Conservation (phyloP, 2,113 vertebrate genomes). For the Steatornis caripensis region DNA sequence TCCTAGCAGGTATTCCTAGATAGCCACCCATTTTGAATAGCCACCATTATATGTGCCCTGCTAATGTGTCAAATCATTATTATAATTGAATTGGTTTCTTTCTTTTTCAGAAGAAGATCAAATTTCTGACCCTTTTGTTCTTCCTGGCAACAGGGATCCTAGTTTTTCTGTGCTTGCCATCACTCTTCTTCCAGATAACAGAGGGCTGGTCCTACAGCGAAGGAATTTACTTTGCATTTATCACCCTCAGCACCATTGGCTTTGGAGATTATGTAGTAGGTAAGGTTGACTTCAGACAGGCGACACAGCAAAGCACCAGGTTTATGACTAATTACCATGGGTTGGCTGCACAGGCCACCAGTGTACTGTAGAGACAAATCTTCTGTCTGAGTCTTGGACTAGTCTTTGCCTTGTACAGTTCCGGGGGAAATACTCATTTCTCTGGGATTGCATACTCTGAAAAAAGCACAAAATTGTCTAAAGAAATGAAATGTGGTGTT, state of each 20-base stretch:
- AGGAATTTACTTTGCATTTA: conserved; percentile 73
- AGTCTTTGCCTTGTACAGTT: not conserved
- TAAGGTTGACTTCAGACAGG: conserved; percentile 31
- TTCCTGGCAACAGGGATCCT: conserved; percentile 65
- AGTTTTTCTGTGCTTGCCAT: conserved; percentile 67
- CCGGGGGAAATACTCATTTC: not conserved
- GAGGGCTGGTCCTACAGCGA: conserved; percentile 69
- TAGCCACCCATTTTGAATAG: not conserved
- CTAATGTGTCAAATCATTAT: not conserved
- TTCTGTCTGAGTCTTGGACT: not conserved
- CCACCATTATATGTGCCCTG: not conserved
- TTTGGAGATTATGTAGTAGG: conserved; percentile 74
- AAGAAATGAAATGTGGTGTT: not conserved
- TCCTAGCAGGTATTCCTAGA: not conserved
- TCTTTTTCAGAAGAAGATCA: conserved; percentile 67
- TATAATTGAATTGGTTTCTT: not conserved
- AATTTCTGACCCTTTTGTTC: conserved; percentile 64
- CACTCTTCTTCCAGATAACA: conserved; percentile 58
- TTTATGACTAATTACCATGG: not conserved
- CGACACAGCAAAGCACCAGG: not conserved
- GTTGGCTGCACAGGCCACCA: not conserved
- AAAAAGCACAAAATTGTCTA: not conserved
- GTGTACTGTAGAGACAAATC: not conserved
- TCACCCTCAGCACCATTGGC: conserved; percentile 74
- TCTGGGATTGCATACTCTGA: not conserved